Percentiles rank a stretch among this genome's conserved stretches.
Conservation (phyloP, 2,113 vertebrate genomes). For the Trichechus manatus region DNA sequence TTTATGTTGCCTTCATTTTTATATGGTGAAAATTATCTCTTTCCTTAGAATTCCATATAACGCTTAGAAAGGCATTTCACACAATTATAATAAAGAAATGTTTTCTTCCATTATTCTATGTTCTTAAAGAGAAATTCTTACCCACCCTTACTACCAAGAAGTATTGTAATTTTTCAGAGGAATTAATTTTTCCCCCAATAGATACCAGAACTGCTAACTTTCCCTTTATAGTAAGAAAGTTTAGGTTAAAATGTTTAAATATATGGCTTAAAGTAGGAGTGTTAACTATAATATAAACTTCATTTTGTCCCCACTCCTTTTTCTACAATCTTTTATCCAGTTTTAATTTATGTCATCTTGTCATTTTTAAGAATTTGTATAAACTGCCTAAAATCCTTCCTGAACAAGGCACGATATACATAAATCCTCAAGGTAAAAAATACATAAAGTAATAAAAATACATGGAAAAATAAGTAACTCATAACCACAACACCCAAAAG, state of each 20-base stretch:
- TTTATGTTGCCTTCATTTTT: conserved; percentile 30
- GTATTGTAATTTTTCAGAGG: neutral
- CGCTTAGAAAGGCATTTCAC: conserved; percentile 40
- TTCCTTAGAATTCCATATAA: conserved; percentile 36
- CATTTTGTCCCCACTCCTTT: neutral
- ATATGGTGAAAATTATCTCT: conserved; percentile 16
- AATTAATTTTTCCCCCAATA: neutral
- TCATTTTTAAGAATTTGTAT: conserved; percentile 11
- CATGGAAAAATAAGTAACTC: neutral
- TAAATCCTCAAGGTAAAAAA: conserved; percentile 47
- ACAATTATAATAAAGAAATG: neutral
- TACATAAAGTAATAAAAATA: neutral
- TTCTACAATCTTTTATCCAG: conserved; percentile 14
- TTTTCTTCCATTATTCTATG: neutral
- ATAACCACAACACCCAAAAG: neutral
- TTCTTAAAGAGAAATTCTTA: conserved; percentile 53
- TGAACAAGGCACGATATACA: conserved; percentile 13
- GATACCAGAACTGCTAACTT: neutral
- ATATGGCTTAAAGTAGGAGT: neutral
- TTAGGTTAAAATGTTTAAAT: conserved; percentile 45
- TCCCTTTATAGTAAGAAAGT: conserved; percentile 6
- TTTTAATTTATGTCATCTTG: conserved; percentile 15
- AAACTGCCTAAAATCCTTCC: conserved; percentile 23
- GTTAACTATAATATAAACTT: neutral
- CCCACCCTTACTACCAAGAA: conserved; percentile 39